phyloP scores from a whole-genome alignment of 2,113 vertebrate species.

The Pantherophis guttatus region DNA sequence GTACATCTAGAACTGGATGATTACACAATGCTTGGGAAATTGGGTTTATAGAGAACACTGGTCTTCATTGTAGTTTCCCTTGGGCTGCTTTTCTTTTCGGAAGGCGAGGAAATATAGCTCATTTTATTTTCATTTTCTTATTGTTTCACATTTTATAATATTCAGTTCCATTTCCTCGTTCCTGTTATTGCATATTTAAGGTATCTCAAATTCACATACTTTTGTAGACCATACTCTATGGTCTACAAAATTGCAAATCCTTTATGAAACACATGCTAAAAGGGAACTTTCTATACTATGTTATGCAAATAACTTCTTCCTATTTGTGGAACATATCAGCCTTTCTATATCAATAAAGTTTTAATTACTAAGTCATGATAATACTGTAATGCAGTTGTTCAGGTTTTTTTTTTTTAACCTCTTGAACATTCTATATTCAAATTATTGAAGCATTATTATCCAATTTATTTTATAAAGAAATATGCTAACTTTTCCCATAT shows the following conservation, averaged over 20 bases:
- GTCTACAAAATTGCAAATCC: background rate
- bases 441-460: background rate
- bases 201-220: background rate
- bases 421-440: background rate
- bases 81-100: background rate
- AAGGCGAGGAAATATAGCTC: background rate
- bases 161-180: background rate
- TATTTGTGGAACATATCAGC: background rate
- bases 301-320: background rate
- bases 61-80: background rate
- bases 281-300: background rate
- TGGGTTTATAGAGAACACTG: background rate
- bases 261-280: background rate
- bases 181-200: background rate
- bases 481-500: background rate
- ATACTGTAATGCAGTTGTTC: background rate
- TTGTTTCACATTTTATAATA: background rate
- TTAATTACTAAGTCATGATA: background rate
- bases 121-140: background rate
- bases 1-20: background rate
- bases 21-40: background rate
- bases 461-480: background rate
- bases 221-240: too few species aligned
- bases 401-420: background rate
- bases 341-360: background rate